Evolutionary conservation across 1,140 invertebrate genomes (phyloP), one percentile per base, ranked within the genome.

Genomic region (Trachymyrmex septentrionalis): DNA sequence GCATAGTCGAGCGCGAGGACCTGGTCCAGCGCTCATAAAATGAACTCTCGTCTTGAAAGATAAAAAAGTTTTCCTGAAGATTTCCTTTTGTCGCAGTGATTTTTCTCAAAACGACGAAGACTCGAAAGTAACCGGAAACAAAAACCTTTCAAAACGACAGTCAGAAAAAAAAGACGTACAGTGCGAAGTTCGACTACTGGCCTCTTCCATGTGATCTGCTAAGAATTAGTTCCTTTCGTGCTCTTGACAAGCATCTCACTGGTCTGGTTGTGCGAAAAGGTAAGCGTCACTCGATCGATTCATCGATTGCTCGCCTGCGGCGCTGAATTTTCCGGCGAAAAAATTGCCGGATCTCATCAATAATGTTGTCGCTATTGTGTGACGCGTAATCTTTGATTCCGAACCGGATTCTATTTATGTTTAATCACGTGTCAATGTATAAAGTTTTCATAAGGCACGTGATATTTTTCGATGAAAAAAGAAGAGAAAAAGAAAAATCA

Each of bases 21-120:
- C 76, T 78, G 88, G 89, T 91, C 89, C 89, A 91, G 88, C 81
- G 66, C 10, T 82, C 72, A 66, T 90, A 82, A 90, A 88, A 88
- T 72, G n/a, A 57, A n/a, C 34, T 87, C 78, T 87, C 78, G 85
- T 89, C 77, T 80, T 50, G 77, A 88, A 86, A 73, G 71, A 34
- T 61, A 75, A 48, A 3, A 10, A 78, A 84, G 69, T 77, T 91
- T 88, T 63, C 82, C 64, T 57, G 61, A 24, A 67, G 21, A 55
- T 81, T 87, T 87, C 27, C n/a, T 61, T 34, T n/a, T 30, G 64
- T 50, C 34, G 27, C 38, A 21, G 0, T 6, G 53, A 67, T 27
- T 63, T 57, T 30, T 21, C 21, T 4, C 19, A 24, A 38, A 76
- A 38, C 14, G 3, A 59, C 73, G 27, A 7, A 44, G 5, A 48